phyloP scores from a whole-genome alignment of 37 sponge, comb jelly and placozoan species.

The Crambe crambe region DNA sequence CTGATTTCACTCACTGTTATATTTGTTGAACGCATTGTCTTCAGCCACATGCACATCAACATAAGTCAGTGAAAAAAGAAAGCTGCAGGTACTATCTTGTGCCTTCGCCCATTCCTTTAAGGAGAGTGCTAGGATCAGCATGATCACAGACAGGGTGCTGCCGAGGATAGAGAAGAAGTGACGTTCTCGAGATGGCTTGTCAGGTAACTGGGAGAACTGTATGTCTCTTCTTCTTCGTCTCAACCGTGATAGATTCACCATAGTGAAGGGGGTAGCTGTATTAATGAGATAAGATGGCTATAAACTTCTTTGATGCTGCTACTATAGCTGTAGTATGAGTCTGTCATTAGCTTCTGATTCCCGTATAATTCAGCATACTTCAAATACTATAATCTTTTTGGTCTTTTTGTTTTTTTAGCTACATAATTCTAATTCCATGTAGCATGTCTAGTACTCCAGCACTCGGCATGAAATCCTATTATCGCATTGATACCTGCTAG shows the following conservation, averaged over 20 bases:
- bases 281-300: background rate
- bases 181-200: slow-evolving; percentile 70
- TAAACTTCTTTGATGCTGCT: too few relatives aligned
- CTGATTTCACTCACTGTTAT: background rate
- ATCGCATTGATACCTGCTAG: too few relatives aligned
- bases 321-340: too few relatives aligned
- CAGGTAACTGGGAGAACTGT: background rate
- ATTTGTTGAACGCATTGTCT: background rate
- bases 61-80: slow-evolving; percentile 48
- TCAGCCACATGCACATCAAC: slow-evolving; percentile 11
- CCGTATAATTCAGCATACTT: too few relatives aligned
- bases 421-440: too few relatives aligned
- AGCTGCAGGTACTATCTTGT: slow-evolving; percentile 9
- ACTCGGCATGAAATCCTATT: too few relatives aligned
- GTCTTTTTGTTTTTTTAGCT: too few relatives aligned
- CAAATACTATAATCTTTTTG: too few relatives aligned
- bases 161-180: slow-evolving; percentile 58
- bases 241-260: slow-evolving; percentile 48
- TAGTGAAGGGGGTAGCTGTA: background rate
- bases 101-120: slow-evolving; percentile 72
- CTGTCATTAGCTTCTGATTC: too few relatives aligned
- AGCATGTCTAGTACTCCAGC: too few relatives aligned
- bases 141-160: slow-evolving; percentile 30
- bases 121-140: slow-evolving; percentile 45
- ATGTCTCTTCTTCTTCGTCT: slow-evolving; percentile 4